Conservation (phyloP, 2,113 vertebrate species). For the Myotis yumanensis region DNA sequence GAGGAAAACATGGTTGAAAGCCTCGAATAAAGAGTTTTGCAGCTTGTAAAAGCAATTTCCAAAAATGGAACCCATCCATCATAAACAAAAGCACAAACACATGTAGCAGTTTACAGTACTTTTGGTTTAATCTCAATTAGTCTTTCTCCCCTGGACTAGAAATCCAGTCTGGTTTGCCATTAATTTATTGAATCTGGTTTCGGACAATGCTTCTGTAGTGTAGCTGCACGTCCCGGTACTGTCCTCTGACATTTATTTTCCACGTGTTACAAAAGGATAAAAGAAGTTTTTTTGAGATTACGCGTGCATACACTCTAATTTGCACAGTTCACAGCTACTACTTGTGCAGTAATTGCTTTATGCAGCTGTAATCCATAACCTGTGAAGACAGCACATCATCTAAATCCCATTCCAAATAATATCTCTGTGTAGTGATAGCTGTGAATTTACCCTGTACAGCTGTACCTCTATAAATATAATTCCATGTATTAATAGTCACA, state of each 20-base stretch:
- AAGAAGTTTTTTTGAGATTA: slow-evolving; percentile 79
- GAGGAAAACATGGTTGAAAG: slow-evolving; percentile 75
- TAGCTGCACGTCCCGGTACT: slow-evolving; percentile 86
- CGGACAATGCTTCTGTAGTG: slow-evolving; percentile 88
- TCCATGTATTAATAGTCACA: slow-evolving; percentile 98
- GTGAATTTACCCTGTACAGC: slow-evolving; percentile 98
- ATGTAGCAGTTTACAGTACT: slow-evolving; percentile 83
- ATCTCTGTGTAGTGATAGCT: slow-evolving; percentile 98
- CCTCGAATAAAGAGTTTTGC: slow-evolving; percentile 83
- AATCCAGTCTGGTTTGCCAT: slow-evolving; percentile 84
- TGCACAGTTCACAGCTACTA: slow-evolving; percentile 91
- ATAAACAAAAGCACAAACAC: slow-evolving; percentile 88
- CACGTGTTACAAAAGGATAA: slow-evolving; percentile 83
- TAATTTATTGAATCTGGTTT: slow-evolving; percentile 88
- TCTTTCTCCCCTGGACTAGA: slow-evolving; percentile 86
- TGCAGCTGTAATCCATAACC: slow-evolving; percentile 92
- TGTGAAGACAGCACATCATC: slow-evolving; percentile 93
- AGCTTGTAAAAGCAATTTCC: slow-evolving; percentile 80
- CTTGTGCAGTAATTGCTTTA: slow-evolving; percentile 89
- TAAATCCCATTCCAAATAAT: slow-evolving; percentile 90
- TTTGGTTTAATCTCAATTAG: slow-evolving; percentile 82
- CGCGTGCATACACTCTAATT: slow-evolving; percentile 87
- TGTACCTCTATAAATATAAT: slow-evolving; percentile 99
- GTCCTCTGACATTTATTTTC: slow-evolving; percentile 82
- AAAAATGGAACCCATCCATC: slow-evolving; percentile 81